Evolutionary conservation across 2,113 vertebrate genomes (phyloP), one percentile per base, ranked within the genome.

Genomic region (Pomatostomus ruficeps): DNA sequence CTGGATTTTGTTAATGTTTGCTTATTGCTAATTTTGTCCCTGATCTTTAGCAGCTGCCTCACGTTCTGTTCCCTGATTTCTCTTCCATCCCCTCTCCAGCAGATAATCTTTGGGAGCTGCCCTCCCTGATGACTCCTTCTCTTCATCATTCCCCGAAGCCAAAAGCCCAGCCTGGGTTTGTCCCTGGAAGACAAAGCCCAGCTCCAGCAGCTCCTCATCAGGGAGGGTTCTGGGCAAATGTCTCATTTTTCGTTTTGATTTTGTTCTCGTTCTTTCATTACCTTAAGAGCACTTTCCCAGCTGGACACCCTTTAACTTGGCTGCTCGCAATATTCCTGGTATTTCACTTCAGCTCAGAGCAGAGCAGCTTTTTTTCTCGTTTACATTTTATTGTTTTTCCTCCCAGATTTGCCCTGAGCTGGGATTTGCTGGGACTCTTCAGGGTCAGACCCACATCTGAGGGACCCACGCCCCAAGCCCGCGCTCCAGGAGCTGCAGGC

Each of bases 41-140:
- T 79, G 66, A 33, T 66, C 93, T 92, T 82, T 62, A 95, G 74
- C 58, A 79, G 67, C 72, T 79, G 49, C 54, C 54, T 92, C 85
- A 58, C 75, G 74, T 94, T 91, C 94, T 94, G 70, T 91, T 85
- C 85, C 73, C 81, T 33, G 92, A 57, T 95, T 95, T 85, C 70
- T 73, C 81, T 92, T 46, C 84, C 73, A 20, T 81, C 49, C 28
- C 71, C 33, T 71, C 78, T 92, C 73, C 63, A 82, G 63, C 38
- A 58, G 45, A 57, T 55, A 87, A 91, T 85, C 91, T 78, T 6
- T 66, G 78, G 46, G 77, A 81, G 77, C 77, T 74, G 45, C 68
- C 43, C 65, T 89, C 29, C 45, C 77, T 83, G 74, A 68, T 49
- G 62, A 76, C 58, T 68, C 48, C 40, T 62, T 63, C 62, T 85